phyloP scores from a whole-genome alignment of 2,113 vertebrate genomes.

The Chaenocephalus aceratus region DNA sequence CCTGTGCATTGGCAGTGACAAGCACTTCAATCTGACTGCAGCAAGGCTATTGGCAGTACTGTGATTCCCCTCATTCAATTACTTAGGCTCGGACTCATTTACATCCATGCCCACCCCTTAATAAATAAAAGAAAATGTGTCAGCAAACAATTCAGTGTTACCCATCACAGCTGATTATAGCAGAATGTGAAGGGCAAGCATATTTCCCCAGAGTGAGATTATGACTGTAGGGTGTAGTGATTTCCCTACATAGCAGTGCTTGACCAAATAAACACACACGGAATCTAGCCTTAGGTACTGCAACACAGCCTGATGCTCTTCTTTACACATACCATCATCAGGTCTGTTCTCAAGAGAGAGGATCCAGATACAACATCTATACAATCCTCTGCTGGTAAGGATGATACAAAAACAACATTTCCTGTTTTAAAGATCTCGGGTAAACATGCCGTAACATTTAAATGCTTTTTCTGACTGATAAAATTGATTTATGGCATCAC shows the following conservation, averaged over 20 bases:
- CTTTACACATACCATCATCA: constrained; percentile 27
- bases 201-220: constrained; percentile 24
- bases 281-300: constrained; percentile 3
- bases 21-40: constrained; percentile 54
- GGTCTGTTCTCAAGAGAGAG: background rate
- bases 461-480: background rate
- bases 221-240: constrained; percentile 35
- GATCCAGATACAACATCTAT: constrained; percentile 19
- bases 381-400: constrained; percentile 1
- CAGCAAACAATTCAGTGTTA: constrained; percentile 29
- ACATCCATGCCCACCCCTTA: constrained; percentile 43
- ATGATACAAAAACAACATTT: constrained; percentile 17
- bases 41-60: constrained; percentile 23
- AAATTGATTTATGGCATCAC: background rate
- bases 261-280: constrained; percentile 22
- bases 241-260: constrained; percentile 55
- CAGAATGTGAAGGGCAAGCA: constrained; percentile 26
- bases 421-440: background rate
- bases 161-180: constrained; percentile 43
- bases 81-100: constrained; percentile 69
- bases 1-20: constrained; percentile 33
- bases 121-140: constrained; percentile 51
- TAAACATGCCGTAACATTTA: background rate
- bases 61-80: constrained; percentile 66
- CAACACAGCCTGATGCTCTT: background rate